These are phyloP conservation scores for Bradysia coprophila DNA, from an alignment of 1,140 invertebrate genomes.

Conservation along the genomic window DNA sequence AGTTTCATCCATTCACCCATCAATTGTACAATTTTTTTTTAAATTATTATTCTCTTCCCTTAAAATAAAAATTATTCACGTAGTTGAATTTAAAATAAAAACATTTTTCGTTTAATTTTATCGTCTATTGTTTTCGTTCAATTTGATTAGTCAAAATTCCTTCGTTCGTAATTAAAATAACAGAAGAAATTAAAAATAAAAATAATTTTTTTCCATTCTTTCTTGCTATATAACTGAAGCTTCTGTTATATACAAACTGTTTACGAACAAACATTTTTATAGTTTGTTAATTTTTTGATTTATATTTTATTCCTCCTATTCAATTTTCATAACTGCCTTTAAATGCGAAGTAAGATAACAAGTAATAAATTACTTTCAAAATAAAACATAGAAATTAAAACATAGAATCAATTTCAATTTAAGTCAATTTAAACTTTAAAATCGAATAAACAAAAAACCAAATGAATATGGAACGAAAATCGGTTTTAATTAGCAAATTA, in stretches of 20 bases:
- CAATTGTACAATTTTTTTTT: conserved; percentile 6
- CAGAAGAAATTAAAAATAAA: neutral
- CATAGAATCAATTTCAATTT: too few relatives aligned
- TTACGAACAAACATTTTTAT: too few relatives aligned
- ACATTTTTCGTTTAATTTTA: neutral
- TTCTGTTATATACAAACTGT: too few relatives aligned
- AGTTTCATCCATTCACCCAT: conserved; percentile 10
- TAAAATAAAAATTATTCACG: neutral
- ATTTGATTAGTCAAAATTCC: neutral
- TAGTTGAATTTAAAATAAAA: neutral
- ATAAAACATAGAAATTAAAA: too few relatives aligned
- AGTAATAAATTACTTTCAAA: too few relatives aligned
- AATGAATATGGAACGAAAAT: neutral
- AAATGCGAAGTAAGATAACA: too few relatives aligned
- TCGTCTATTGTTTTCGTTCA: neutral
- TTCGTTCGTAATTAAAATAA: neutral
- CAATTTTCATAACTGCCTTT: too few relatives aligned
- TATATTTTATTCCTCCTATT: too few relatives aligned
- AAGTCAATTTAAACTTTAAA: neutral
- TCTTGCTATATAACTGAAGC: too few relatives aligned
- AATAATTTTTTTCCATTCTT: too few relatives aligned
- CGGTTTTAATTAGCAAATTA: neutral
- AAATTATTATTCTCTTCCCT: neutral
- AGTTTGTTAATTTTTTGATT: too few relatives aligned
- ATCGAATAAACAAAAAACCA: neutral